These are phyloP conservation scores for Tribolium castaneum DNA, from an alignment of 1,140 invertebrate species.

Conservation along the genomic window DNA sequence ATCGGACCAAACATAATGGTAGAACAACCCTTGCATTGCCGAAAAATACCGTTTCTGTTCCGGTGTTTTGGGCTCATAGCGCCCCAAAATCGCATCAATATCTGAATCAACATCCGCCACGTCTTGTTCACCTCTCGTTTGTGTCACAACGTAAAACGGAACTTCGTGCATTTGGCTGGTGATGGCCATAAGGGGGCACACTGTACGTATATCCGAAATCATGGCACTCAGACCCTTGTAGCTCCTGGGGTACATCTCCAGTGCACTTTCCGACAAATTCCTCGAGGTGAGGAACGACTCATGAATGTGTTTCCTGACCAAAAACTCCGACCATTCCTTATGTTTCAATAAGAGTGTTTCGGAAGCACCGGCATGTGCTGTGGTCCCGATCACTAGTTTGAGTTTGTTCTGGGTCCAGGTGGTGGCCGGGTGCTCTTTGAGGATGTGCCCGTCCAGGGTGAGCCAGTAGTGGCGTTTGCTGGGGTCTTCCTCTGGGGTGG, in stretches of 20 bases:
- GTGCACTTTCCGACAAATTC: constrained; percentile 70
- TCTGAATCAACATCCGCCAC: constrained; percentile 75
- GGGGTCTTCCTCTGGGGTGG: constrained; percentile 67
- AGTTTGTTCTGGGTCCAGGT: constrained; percentile 68
- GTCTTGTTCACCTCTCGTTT: constrained; percentile 67
- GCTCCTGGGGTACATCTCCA: constrained; percentile 74
- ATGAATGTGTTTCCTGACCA: constrained; percentile 72
- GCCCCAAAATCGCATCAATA: constrained; percentile 81
- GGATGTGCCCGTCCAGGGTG: constrained; percentile 75
- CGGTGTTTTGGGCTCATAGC: constrained; percentile 75
- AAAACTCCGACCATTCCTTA: constrained; percentile 70
- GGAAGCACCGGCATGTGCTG: constrained; percentile 75
- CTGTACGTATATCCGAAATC: constrained; percentile 82
- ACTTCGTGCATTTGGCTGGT: constrained; percentile 70
- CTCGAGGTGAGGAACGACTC: constrained; percentile 73
- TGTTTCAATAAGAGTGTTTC: constrained; percentile 69
- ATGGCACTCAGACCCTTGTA: constrained; percentile 75
- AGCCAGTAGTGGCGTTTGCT: constrained; percentile 77
- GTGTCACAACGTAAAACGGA: constrained; percentile 80
- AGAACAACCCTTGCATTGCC: constrained; percentile 85
- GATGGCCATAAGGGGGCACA: constrained; percentile 79
- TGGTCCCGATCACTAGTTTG: constrained; percentile 78
- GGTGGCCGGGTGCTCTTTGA: constrained; percentile 73
- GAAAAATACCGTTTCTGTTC: constrained; percentile 79
- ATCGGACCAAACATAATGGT: constrained; percentile 81